These are phyloP conservation scores for Trachythela sp. DNA, from an alignment of 64 coral and sea anemone genomes.

Conservation along the genomic window DNA sequence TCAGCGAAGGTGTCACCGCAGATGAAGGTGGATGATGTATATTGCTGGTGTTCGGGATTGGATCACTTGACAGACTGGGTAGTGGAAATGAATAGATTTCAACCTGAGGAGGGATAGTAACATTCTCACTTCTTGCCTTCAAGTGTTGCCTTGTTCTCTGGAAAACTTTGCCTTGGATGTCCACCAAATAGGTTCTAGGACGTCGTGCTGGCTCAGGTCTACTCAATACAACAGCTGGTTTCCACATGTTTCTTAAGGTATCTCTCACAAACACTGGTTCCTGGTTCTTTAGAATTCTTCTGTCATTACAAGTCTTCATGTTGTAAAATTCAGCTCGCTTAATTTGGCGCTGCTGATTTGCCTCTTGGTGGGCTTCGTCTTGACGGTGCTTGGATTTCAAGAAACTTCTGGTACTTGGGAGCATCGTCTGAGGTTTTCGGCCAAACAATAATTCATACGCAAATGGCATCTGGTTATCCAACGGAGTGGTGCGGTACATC, in stretches of 20 bases:
- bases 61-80: neutral
- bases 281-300: constrained; percentile 3
- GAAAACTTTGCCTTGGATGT: constrained; percentile 47
- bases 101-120: neutral
- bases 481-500: constrained; percentile 57
- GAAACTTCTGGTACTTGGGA: constrained; percentile 11
- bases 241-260: constrained; percentile 47
- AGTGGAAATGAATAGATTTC: neutral
- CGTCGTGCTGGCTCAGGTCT: constrained; percentile 36
- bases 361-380: constrained; percentile 27
- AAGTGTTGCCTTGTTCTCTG: constrained; percentile 50
- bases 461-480: constrained; percentile 54
- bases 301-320: constrained; percentile 21
- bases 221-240: constrained; percentile 34
- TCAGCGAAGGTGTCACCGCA: neutral
- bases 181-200: constrained; percentile 48
- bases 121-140: neutral
- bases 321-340: constrained; percentile 52
- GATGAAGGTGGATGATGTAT: neutral
- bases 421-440: constrained; percentile 35
- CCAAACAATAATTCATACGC: constrained; percentile 58
- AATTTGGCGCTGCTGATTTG: constrained; percentile 38
- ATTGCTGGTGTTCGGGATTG: neutral
- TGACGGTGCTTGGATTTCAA: constrained; percentile 42
- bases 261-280: constrained; percentile 44